A percentile compares a stretch with the other conserved stretches of the same genome.
Evolutionary conservation across 2,797 vertebrate species (phyloP).

Genomic region (Cuculus canorus): DNA sequence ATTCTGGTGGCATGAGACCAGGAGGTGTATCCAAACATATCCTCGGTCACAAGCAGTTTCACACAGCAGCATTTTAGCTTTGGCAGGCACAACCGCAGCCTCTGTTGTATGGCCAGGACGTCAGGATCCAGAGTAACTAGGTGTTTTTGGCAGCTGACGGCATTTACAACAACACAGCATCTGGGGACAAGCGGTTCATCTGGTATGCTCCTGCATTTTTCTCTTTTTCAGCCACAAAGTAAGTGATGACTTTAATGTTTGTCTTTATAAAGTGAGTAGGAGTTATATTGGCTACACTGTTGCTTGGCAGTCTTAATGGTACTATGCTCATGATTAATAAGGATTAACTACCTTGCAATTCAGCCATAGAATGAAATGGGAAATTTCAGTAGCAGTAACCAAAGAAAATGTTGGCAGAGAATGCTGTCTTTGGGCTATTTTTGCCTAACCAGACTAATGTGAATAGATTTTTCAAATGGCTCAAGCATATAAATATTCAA

Average conservation of each 20-base stretch:
- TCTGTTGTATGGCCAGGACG: background rate
- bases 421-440: constrained; percentile 41
- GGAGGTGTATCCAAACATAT: background rate
- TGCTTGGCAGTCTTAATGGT: constrained; percentile 41
- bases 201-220: constrained; percentile 38
- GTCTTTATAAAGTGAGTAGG: constrained; percentile 41
- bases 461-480: constrained; percentile 43
- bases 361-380: constrained; percentile 32
- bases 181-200: background rate
- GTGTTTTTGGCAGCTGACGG: background rate
- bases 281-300: constrained; percentile 43
- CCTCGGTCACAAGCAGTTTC: background rate
- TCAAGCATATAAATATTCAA: constrained; percentile 46
- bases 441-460: constrained; percentile 41
- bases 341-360: constrained; percentile 20
- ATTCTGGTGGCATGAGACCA: background rate
- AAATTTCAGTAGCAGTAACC: constrained; percentile 50
- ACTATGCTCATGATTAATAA: background rate
- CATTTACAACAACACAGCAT: background rate
- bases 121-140: background rate
- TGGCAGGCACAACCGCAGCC: background rate
- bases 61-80: background rate
- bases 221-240: constrained; percentile 10
- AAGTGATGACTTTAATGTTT: constrained; percentile 51
- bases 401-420: constrained; percentile 49